These are phyloP conservation scores for Nibea coibor DNA, from an alignment of 2,113 vertebrate genomes.

Conservation along the genomic window DNA sequence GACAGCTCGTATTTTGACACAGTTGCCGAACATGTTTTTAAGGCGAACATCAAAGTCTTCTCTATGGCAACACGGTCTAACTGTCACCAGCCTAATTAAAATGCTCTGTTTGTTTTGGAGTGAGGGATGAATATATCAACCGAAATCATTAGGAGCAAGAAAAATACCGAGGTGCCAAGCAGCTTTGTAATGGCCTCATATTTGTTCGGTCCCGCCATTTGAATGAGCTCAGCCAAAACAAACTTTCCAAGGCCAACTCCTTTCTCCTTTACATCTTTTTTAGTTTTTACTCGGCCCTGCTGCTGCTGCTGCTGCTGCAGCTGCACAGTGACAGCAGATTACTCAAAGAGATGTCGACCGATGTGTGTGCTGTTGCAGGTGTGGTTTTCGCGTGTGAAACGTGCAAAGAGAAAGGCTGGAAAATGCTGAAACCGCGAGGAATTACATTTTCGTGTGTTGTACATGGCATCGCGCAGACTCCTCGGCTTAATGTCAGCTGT, in stretches of 20 bases:
- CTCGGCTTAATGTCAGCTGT: constrained; percentile 5
- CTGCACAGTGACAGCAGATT: constrained; percentile 59
- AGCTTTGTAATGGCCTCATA: constrained; percentile 52
- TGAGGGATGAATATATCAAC: constrained; percentile 44
- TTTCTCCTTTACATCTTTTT: constrained; percentile 17
- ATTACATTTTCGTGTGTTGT: neutral
- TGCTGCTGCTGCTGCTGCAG: constrained; percentile 62
- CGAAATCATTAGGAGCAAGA: constrained; percentile 57
- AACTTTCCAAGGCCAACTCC: constrained; percentile 46
- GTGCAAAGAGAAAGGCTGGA: constrained; percentile 14
- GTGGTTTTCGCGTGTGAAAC: constrained; percentile 19
- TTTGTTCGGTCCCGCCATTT: constrained; percentile 34
- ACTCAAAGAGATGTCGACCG: constrained; percentile 25
- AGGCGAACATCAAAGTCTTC: constrained; percentile 64
- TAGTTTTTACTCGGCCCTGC: neutral
- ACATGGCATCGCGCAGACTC: neutral
- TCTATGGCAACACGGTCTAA: constrained; percentile 53
- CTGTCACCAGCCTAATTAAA: constrained; percentile 69
- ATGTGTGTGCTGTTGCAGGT: constrained; percentile 20
- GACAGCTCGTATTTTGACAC: constrained; percentile 56
- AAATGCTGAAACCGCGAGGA: neutral
- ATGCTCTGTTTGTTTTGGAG: constrained; percentile 71
- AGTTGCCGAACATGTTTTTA: constrained; percentile 50
- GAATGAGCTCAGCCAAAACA: constrained; percentile 55
- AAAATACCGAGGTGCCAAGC: constrained; percentile 56